Base-by-base conservation (phyloP, 2,888 invertebrate genomes). In the Acronicta aceris region DNA sequence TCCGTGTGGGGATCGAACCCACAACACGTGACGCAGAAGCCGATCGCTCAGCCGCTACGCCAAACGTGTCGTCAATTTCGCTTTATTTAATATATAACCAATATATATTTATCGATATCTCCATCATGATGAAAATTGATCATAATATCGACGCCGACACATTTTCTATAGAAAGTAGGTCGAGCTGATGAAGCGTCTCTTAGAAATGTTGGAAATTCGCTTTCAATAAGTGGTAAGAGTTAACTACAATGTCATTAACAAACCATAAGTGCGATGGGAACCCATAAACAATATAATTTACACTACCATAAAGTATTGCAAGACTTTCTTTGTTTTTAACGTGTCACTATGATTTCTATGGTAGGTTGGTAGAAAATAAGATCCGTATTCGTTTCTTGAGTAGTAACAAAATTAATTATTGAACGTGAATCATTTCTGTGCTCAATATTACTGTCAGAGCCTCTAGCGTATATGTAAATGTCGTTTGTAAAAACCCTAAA, bases 121-220 rank as follows among this genome's bases (percentile, higher is more conserved):
- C n/a, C 21, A 59, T 77, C 71, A 65, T 45, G 69, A 69, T 56
- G 78, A 78, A 81, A 81, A 82, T 77, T 76, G 63, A 71, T 73
- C 71, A 65, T 76, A 78, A 79, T 81, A 75, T 83, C 80, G 64
- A 67, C 76, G 80, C 78, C 71, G 81, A 76, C 82, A 79, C 79
- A 86, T 89, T 89, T 88, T 90, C 88, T 87, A 79, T 83, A 82
- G 89, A 89, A 90, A 91, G 89, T 87, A 71, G 86, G 87, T 76
- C 83, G 70, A 48, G 47, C 68, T 81, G 80, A 84, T 86, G 85
- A 84, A 79, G 81, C 79, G 71, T 74, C 84, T 85, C 86, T 83
- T 76, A 81, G 84, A 84, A 81, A 76, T 78, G 71, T 62, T 79
- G 74, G 75, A 81, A 84, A 85, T 83, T 86, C 80, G 80, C 85